Evolutionary conservation across 2,113 vertebrate species (phyloP).

Genomic region (Pelecanus crispus): DNA sequence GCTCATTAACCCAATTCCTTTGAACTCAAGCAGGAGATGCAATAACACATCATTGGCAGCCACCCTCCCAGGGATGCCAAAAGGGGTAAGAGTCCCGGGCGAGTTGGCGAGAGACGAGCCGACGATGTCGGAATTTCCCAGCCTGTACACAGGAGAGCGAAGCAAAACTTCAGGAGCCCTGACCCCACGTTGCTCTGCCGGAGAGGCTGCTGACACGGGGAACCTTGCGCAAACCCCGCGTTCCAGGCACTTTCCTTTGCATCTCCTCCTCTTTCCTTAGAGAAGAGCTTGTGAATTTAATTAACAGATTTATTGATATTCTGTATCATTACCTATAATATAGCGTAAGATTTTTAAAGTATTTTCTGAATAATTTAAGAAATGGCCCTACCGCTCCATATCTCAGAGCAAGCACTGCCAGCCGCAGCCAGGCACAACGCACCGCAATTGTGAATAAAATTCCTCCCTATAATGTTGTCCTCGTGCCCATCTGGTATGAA

Average conservation of each 20-base stretch:
- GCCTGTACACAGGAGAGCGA: accelerated
- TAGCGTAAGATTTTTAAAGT: background rate
- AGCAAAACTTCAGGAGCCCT: background rate
- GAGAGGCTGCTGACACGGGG: background rate
- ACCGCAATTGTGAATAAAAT: accelerated
- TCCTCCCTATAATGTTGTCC: background rate
- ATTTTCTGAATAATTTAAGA: background rate
- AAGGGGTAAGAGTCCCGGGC: background rate
- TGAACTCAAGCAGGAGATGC: constrained; percentile 14
- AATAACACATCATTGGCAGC: background rate
- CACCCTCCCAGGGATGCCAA: background rate
- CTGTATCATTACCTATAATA: background rate
- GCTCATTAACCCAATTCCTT: constrained; percentile 39
- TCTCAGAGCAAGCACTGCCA: background rate
- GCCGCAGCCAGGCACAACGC: background rate
- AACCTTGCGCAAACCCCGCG: background rate
- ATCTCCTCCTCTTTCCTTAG: background rate
- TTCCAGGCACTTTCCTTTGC: background rate
- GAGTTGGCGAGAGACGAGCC: background rate
- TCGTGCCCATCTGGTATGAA: background rate
- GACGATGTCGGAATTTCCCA: background rate
- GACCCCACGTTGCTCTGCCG: background rate
- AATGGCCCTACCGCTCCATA: background rate
- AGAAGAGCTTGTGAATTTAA: background rate
- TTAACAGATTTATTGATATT: background rate